A percentile compares a stretch with the other conserved stretches of the same genome.
phyloP scores from a whole-genome alignment of 2,888 invertebrate species.

The Pandemis cinnamomeana region DNA sequence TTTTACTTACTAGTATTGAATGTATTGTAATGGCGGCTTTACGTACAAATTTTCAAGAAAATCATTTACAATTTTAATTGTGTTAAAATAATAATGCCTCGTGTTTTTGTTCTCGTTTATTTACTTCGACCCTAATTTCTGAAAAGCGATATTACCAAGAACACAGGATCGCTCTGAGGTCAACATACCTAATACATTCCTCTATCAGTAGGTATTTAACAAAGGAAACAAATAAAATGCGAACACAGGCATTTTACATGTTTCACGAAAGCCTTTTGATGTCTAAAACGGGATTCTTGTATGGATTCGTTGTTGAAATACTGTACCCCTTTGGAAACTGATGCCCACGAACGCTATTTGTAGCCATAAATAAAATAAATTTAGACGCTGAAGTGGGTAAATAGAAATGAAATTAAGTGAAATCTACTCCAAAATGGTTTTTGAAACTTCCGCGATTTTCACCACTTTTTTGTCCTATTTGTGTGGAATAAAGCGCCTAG shows the following conservation, averaged over 20 bases:
- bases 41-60: no score
- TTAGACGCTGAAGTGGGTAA: neutral
- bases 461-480: no score
- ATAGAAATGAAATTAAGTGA: no score
- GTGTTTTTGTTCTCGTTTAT: neutral
- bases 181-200: neutral
- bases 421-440: no score
- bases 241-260: neutral
- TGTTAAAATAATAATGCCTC: neutral
- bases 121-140: neutral
- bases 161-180: conserved; percentile 1
- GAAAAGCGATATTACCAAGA: neutral
- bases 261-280: conserved; percentile 1
- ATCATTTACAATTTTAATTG: no score
- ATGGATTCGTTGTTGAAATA: neutral
- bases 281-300: conserved; percentile 5
- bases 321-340: neutral
- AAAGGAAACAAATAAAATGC: conserved; percentile 4
- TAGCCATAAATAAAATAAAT: neutral
- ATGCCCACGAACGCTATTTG: neutral
- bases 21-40: no score
- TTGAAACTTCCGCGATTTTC: no score
- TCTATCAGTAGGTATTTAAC: conserved; percentile 1
- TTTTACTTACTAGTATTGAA: no score
- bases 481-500: no score